Evolutionary conservation across 2,113 vertebrate species (phyloP).

Genomic region (Gnathonemus echidnorhynchus): DNA sequence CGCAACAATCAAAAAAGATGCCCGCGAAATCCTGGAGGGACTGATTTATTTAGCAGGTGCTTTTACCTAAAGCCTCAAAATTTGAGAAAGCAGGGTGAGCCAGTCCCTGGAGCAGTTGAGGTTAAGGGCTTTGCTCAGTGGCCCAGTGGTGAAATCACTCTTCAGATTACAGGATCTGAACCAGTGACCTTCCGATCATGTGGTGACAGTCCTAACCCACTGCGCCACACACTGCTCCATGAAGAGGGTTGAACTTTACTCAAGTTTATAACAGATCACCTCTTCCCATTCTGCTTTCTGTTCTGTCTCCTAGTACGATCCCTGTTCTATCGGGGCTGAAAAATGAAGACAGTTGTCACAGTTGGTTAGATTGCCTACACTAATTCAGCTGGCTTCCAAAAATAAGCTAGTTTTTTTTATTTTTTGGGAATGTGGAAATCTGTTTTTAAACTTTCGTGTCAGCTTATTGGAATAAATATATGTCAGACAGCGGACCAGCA

Average conservation of each 20-base stretch:
- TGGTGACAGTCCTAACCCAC: background rate
- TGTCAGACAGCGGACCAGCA: slow-evolving; percentile 81
- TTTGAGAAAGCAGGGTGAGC: background rate
- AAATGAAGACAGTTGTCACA: background rate
- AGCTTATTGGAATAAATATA: background rate
- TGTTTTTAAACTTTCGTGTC: background rate
- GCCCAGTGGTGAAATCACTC: background rate
- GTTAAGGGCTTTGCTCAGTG: background rate
- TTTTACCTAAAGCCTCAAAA: background rate
- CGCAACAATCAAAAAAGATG: no score
- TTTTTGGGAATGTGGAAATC: background rate
- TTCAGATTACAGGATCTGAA: background rate
- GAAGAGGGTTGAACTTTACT: background rate
- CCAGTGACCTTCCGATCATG: background rate
- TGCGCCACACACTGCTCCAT: background rate
- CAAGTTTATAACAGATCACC: background rate
- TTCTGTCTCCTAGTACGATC: background rate
- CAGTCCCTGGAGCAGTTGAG: background rate
- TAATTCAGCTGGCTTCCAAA: background rate
- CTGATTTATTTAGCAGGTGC: background rate
- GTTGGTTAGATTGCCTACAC: background rate
- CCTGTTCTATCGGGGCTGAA: background rate
- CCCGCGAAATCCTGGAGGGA: no score
- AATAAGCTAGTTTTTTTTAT: background rate
- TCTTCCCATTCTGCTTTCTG: background rate